Evolutionary conservation across 2,113 vertebrate species (phyloP).

Genomic region (Rhabdornis inornatus): DNA sequence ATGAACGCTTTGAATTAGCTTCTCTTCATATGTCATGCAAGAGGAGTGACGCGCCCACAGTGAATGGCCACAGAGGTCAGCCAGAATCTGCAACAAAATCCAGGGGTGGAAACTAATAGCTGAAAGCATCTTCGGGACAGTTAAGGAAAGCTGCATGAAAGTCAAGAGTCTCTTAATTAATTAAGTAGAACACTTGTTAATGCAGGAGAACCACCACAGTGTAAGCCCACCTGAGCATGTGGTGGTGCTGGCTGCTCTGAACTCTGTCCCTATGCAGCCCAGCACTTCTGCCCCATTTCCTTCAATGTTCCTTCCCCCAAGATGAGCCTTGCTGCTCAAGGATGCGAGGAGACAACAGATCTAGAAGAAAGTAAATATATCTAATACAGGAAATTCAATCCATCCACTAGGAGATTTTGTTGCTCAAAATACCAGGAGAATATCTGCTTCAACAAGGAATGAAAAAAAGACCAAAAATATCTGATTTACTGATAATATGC

Average conservation of each 20-base stretch:
- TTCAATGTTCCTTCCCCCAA: neutral
- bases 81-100: neutral
- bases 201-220: neutral
- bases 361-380: neutral
- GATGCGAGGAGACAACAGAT: neutral
- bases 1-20: conserved; percentile 73
- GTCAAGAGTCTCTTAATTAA: neutral
- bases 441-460: neutral
- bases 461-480: neutral
- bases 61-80: conserved; percentile 48
- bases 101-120: neutral
- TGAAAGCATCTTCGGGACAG: neutral
- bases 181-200: neutral
- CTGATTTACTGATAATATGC: neutral
- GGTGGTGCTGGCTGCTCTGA: neutral
- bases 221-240: neutral
- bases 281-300: neutral
- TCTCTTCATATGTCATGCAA: conserved; percentile 64
- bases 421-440: neutral
- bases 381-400: neutral
- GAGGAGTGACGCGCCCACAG: conserved; percentile 47
- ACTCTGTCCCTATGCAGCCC: neutral
- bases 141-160: neutral
- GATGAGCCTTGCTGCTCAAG: neutral
- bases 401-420: neutral